These are phyloP conservation scores for Artibeus jamaicensis DNA, from an alignment of 2,797 vertebrate species.

Conservation along the genomic window DNA sequence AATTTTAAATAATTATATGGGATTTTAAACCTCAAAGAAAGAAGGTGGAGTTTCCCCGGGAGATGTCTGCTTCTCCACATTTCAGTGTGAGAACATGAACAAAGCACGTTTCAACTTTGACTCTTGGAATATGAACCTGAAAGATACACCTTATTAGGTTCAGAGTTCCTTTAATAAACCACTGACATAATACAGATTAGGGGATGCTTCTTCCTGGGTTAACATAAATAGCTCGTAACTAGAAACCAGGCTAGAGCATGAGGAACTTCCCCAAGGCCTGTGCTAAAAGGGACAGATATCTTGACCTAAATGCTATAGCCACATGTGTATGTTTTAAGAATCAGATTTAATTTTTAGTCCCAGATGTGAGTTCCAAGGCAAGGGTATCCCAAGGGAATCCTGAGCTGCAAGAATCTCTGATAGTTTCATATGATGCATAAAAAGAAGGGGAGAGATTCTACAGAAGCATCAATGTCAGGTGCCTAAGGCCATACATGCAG, in stretches of 20 bases:
- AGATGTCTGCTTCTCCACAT: neutral
- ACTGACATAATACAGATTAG: too few species aligned
- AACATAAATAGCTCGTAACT: neutral
- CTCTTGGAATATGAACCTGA: neutral
- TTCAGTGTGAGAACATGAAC: neutral
- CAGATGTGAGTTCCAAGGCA: neutral
- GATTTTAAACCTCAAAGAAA: neutral
- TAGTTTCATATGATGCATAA: neutral
- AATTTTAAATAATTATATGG: neutral
- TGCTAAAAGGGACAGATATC: neutral
- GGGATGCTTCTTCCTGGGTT: neutral
- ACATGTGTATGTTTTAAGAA: rapidly evolving
- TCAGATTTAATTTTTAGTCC: neutral
- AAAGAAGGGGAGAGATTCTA: neutral
- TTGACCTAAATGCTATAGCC: neutral
- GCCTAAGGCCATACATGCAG: neutral
- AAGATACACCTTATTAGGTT: neutral
- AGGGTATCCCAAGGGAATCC: neutral
- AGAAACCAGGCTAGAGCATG: neutral
- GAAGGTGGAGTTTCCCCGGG: neutral
- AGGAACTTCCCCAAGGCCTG: rapidly evolving
- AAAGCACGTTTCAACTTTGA: neutral
- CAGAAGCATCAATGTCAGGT: neutral
- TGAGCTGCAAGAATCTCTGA: neutral
- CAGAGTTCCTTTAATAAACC: neutral